phyloP scores from a whole-genome alignment of 2,113 vertebrate genomes.

The Alethe castanea region DNA sequence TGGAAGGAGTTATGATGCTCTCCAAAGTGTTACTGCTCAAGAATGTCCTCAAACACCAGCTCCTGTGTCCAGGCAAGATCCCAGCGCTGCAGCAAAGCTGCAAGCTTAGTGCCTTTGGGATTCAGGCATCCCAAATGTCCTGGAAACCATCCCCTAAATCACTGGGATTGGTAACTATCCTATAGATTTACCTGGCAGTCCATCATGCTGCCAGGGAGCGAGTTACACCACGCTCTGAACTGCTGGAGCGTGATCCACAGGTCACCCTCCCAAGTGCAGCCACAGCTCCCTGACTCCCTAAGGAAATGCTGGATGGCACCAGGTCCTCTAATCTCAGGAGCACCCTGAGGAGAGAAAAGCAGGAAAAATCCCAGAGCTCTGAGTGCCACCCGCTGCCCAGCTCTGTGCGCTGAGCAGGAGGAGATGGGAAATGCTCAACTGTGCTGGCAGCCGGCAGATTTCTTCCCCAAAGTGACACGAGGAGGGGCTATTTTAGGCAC shows the following conservation, averaged over 20 bases:
- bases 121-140: not conserved
- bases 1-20: not conserved
- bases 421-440: not conserved
- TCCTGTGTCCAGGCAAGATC: not conserved
- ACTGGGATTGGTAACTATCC: not conserved
- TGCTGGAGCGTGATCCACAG: not conserved
- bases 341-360: not conserved
- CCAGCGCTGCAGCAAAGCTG: not conserved
- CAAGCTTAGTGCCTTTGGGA: not conserved
- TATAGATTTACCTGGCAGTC: not conserved
- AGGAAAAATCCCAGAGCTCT: not conserved
- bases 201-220: not conserved
- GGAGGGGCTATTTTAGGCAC: conserved; percentile 32
- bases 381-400: not conserved
- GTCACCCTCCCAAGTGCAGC: not conserved
- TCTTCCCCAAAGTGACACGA: conserved; percentile 19
- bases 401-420: not conserved
- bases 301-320: not conserved
- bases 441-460: not conserved
- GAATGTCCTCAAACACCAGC: not conserved
- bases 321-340: not conserved
- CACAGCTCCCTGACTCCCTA: not conserved
- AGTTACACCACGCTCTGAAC: not conserved
- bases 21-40: not conserved
- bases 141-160: not conserved